Conservation (phyloP, 2,113 vertebrate species). For the Cyprinodon tularosa region DNA sequence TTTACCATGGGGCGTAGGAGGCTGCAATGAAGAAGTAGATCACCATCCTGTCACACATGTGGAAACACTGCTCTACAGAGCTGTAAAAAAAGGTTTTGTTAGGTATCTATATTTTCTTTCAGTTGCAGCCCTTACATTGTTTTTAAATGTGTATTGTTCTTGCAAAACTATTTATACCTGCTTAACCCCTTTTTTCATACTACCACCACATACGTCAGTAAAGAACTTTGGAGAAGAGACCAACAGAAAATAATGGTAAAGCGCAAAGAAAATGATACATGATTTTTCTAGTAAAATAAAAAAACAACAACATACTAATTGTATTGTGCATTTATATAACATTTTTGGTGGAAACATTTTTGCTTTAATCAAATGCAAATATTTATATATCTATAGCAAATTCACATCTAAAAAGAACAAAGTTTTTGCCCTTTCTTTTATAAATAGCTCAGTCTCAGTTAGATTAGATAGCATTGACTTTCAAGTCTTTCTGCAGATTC, state of each 20-base stretch:
- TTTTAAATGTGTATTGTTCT: background rate
- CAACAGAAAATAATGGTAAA: background rate
- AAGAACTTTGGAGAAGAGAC: background rate
- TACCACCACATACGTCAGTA: too few relatives aligned
- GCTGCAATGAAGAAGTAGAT: slow-evolving; percentile 98
- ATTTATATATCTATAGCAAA: too few relatives aligned
- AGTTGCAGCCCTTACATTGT: background rate
- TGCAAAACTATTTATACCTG: background rate
- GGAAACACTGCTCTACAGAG: slow-evolving; percentile 91
- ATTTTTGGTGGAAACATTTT: too few relatives aligned
- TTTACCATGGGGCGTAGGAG: slow-evolving; percentile 94
- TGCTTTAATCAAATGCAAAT: too few relatives aligned
- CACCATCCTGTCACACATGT: slow-evolving; percentile 96
- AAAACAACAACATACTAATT: too few relatives aligned
- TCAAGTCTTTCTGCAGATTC: too few relatives aligned
- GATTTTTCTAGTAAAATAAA: too few relatives aligned
- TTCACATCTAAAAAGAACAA: too few relatives aligned
- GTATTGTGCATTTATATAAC: too few relatives aligned
- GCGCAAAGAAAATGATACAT: background rate
- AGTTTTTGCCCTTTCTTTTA: too few relatives aligned
- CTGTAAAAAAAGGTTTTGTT: slow-evolving; percentile 65
- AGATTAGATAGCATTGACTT: too few relatives aligned
- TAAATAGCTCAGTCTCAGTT: too few relatives aligned
- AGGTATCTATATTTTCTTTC: background rate
- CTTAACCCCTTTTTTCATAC: background rate